Evolutionary conservation across 2,113 vertebrate genomes (phyloP), one percentile per base, ranked within the genome.

Genomic region (Polypterus senegalus): DNA sequence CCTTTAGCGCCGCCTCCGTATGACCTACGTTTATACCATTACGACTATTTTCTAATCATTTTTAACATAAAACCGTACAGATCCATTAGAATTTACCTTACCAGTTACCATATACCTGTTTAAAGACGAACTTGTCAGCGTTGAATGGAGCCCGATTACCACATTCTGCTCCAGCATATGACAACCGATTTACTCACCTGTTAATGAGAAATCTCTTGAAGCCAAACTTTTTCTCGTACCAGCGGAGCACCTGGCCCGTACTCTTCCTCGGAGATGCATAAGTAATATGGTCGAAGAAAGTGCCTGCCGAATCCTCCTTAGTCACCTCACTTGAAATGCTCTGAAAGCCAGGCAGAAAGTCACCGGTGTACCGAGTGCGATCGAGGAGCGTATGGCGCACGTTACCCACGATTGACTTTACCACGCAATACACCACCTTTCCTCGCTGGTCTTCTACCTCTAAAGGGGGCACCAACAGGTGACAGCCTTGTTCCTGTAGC

Each of bases 221-320:
- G 11, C 91, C 91, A 0, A 98, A 89, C 66, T 84, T 80, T 53
- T 65, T 75, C 55, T 83, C 80, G 62, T 97, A 97, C 94, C 96
- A 98, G 11, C 74, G 76, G 77, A 86, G 77, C 46, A 95, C 77
- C 0, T 53, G 62, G 0, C 70, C 71, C 3, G 88, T 79, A 1
- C 78, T 69, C 0, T 79, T 80, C 4, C 74, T 71, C 0, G 65
- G 78, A 59, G 93, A 94, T 10, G 86, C 91, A 0, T 88, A 90
- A 0, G 96, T 93, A 57, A 98, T 76, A 73, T 98, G 96, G 65
- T 98, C 96, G 1, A 97, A 89, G 48, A 91, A 88, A 6, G 84
- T 88, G 64, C 57, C 51, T 47, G 48, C 11, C 4, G 48, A 7
- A 3, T 63, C 64, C 3, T 46, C 49, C 7, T 65, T 63, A 27